Base-by-base conservation (phyloP, 2,888 invertebrate genomes). In the Malachius bipustulatus region DNA sequence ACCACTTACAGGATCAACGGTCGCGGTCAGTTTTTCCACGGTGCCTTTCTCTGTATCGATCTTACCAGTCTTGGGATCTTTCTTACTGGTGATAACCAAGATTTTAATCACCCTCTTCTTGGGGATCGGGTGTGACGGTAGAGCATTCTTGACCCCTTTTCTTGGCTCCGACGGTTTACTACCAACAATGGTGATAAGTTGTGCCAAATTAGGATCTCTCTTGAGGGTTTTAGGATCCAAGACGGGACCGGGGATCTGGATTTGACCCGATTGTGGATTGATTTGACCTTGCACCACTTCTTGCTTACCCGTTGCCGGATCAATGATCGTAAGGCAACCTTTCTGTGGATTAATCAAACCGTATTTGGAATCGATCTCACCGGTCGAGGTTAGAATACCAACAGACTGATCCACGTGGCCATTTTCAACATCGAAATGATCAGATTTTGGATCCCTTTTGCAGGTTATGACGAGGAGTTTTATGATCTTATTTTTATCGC, bases 301-400 rank as follows among this genome's bases (percentile, higher is more conserved):
- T 51, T 72, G 71, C 47, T 77, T 75, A 13, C 77, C 77, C 1
- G 73, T 68, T 24, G 68, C 57, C 2, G 74, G 71, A 44, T 79
- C 76, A 3, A 73, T 69, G 1, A 77, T 67, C 15, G 71, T 65
- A 31, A 80, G 59, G 15, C 70, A 73, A 11, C 73, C 77, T 41
- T 68, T 74, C 41, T 72, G 71, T 0, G 75, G 75, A 58, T 80
- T 73, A 43, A 81, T 72, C 1, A 77, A 65, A 26, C 80, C 80
- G 47, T 78, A 79, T 60, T 80, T 79, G 3, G 77, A 76, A 57
- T 80, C 78, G 43, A 81, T 76, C 46, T 72, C 64, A 2, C 79
- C 79, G 28, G 70, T 74, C 1, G 75, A 72, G 53, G 79, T 75
- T 3, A 77, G 57, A 35, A 79, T 72, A 26, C 79, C 79, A 16